Percentiles rank a stretch among this genome's conserved stretches.
These are phyloP conservation scores for Hydraecia micacea DNA, from an alignment of 2,888 invertebrate species.

Conservation along the genomic window DNA sequence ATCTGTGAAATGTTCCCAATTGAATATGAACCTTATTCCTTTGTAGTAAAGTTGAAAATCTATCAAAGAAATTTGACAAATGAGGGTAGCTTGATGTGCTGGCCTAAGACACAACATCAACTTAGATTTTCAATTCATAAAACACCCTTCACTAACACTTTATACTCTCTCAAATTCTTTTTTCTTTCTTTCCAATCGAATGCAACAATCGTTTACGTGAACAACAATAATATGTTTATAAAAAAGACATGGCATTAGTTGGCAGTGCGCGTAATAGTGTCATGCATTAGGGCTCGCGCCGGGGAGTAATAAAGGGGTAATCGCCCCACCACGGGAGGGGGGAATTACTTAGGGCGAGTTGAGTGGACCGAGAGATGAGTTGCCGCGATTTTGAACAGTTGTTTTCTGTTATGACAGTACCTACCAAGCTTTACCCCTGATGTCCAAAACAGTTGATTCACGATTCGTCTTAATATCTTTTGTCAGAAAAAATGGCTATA, in stretches of 20 bases:
- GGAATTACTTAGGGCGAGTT: conserved; percentile 78
- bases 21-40: no score
- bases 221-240: conserved; percentile 75
- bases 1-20: no score
- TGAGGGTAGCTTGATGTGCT: no score
- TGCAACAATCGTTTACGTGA: conserved; percentile 37
- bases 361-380: conserved; percentile 67
- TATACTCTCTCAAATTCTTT: background rate
- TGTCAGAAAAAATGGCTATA: no score
- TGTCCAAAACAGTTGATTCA: no score
- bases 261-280: conserved; percentile 85
- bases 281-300: conserved; percentile 85
- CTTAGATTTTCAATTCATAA: background rate
- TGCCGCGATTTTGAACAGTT: conserved; percentile 58
- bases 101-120: background rate
- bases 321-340: conserved; percentile 82
- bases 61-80: no score
- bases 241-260: conserved; percentile 84
- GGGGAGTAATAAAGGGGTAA: conserved; percentile 88
- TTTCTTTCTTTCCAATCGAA: conserved; percentile 18
- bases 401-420: conserved; percentile 7
- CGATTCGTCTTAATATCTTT: no score
- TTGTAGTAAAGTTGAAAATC: no score
- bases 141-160: background rate
- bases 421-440: background rate